Conservation (phyloP, 2,888 invertebrate species). For the Zaprionus bogoriensis region DNA sequence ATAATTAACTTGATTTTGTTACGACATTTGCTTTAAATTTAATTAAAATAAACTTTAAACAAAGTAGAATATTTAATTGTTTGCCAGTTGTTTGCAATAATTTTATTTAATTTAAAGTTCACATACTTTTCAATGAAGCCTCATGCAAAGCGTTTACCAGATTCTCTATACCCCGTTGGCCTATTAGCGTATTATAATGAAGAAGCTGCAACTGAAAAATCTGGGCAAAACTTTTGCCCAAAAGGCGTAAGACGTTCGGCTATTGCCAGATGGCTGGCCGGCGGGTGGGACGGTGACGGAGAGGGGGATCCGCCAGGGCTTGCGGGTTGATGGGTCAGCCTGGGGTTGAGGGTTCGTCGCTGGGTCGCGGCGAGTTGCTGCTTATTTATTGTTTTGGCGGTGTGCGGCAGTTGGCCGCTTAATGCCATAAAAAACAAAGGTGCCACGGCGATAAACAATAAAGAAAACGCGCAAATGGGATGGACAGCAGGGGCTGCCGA, state of each 20-base stretch:
- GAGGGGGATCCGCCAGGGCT: neutral
- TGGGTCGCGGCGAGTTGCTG: conserved; percentile 39
- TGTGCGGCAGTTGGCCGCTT: conserved; percentile 70
- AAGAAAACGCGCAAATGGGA: conserved; percentile 25
- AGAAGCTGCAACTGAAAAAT: conserved; percentile 63
- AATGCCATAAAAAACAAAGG: conserved; percentile 74
- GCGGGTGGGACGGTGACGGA: neutral
- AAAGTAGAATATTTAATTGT: too few relatives aligned
- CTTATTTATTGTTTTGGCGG: conserved; percentile 74
- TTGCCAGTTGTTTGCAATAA: too few relatives aligned
- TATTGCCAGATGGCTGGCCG: neutral
- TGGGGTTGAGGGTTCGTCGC: conserved; percentile 1
- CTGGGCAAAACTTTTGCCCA: conserved; percentile 59
- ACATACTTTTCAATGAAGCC: neutral
- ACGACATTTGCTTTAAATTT: too few relatives aligned
- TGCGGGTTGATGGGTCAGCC: conserved; percentile 16
- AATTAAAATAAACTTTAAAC: too few relatives aligned
- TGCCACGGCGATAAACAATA: conserved; percentile 72
- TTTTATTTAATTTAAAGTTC: too few relatives aligned
- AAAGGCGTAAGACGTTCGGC: conserved; percentile 66
- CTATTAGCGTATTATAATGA: conserved; percentile 48
- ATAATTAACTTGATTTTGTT: too few relatives aligned
- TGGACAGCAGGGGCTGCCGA: neutral
- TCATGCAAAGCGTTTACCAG: neutral
- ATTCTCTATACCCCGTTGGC: neutral